These are phyloP conservation scores for Triplophysa bombifrons DNA, from an alignment of 2,797 vertebrate species.

Conservation along the genomic window DNA sequence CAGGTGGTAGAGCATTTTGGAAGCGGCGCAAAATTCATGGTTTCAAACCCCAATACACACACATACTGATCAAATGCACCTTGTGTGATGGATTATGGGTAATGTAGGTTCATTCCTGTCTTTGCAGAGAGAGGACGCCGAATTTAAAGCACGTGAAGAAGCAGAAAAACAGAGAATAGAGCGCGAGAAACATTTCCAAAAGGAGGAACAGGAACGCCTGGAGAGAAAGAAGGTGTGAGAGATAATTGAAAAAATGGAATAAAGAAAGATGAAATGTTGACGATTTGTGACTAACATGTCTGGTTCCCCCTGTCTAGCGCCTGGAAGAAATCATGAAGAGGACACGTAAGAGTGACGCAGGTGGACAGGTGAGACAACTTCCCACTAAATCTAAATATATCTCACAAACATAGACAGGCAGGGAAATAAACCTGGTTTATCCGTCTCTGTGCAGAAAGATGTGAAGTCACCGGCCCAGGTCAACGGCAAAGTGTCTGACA, in stretches of 20 bases:
- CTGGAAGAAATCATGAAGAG: conserved; percentile 99
- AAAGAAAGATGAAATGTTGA: background rate
- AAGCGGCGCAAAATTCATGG: no score
- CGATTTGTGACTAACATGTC: conserved; percentile 31
- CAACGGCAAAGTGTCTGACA: conserved; percentile 68
- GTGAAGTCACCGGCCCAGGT: conserved; percentile 66
- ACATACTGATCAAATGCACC: no score
- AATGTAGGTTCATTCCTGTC: background rate
- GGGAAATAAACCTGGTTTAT: conserved; percentile 8
- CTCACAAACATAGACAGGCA: conserved; percentile 14
- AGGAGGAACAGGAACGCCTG: conserved; percentile 91
- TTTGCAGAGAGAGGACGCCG: conserved; percentile 87
- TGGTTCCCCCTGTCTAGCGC: conserved; percentile 75
- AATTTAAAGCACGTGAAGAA: conserved; percentile 84
- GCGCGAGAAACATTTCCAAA: conserved; percentile 95
- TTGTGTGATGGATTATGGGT: background rate
- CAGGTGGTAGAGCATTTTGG: background rate
- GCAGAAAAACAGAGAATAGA: conserved; percentile 88
- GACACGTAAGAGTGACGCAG: conserved; percentile 87
- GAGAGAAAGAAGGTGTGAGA: conserved; percentile 87
- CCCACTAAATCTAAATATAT: background rate
- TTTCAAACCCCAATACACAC: no score
- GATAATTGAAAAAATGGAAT: background rate
- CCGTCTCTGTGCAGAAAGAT: conserved; percentile 69
- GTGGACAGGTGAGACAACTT: conserved; percentile 80